Evolutionary conservation across 2,797 vertebrate species (phyloP).

Genomic region (Etheostoma perlongum): DNA sequence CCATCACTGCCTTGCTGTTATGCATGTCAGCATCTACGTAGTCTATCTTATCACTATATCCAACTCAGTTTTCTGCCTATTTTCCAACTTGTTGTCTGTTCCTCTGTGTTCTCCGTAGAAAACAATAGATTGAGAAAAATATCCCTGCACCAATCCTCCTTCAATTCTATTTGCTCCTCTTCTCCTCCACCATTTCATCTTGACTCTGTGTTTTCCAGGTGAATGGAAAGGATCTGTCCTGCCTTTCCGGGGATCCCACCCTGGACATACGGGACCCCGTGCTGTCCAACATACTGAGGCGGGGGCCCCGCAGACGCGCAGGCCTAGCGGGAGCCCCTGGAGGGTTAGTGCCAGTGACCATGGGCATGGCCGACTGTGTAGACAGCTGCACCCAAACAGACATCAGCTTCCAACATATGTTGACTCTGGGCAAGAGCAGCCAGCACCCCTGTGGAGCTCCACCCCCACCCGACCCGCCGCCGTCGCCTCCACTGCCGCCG

Average conservation of each 20-base stretch:
- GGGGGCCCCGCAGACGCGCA: constrained; percentile 85
- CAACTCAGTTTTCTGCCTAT: neutral
- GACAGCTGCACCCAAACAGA: constrained; percentile 93
- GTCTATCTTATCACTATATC: neutral
- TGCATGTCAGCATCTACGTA: constrained; percentile 9
- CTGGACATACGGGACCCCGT: constrained; percentile 85
- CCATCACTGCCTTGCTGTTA: constrained; percentile 8
- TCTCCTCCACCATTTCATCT: constrained; percentile 25
- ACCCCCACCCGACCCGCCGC: constrained; percentile 75
- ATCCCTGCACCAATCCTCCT: constrained; percentile 3
- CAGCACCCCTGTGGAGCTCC: constrained; percentile 85
- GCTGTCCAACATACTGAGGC: constrained; percentile 86
- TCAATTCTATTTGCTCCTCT: constrained; percentile 5
- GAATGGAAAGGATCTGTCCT: constrained; percentile 88
- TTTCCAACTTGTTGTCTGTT: constrained; percentile 1
- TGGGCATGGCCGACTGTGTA: constrained; percentile 86
- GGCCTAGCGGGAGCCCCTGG: constrained; percentile 62
- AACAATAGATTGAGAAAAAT: neutral
- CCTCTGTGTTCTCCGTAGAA: neutral
- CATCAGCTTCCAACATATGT: constrained; percentile 93
- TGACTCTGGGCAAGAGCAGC: constrained; percentile 86
- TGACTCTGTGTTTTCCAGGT: constrained; percentile 76
- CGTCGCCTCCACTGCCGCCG: constrained; percentile 75
- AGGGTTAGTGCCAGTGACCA: constrained; percentile 68
- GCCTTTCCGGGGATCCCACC: constrained; percentile 86